Evolutionary conservation across 2,113 vertebrate genomes (phyloP).

Genomic region (Coptodon bakossiorum): DNA sequence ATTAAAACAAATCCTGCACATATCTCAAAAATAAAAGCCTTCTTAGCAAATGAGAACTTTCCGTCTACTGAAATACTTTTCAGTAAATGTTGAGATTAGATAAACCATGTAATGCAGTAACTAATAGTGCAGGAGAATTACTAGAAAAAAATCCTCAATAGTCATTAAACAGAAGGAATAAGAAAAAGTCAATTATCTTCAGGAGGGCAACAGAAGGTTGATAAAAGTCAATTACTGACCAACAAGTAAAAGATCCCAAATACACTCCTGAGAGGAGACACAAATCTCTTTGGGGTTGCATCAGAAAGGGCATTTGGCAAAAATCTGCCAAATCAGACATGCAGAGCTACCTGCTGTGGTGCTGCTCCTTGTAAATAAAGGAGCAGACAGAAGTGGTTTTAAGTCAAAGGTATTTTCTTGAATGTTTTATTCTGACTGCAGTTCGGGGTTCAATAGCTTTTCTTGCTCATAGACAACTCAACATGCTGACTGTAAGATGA

Average conservation of each 20-base stretch:
- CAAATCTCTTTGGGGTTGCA: neutral
- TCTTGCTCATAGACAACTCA: neutral
- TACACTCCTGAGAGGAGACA: neutral
- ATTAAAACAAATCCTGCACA: neutral
- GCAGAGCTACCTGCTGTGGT: neutral
- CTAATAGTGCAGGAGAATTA: neutral
- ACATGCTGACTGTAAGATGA: neutral
- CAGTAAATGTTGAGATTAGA: neutral
- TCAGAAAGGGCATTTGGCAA: neutral
- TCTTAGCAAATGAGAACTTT: neutral
- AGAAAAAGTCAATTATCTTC: neutral
- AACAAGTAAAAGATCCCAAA: neutral
- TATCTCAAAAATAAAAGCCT: neutral
- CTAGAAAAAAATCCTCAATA: neutral
- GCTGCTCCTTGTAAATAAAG: neutral
- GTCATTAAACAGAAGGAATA: neutral
- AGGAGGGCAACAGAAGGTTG: neutral
- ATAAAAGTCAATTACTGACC: neutral
- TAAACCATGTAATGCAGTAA: neutral
- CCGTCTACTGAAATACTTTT: neutral
- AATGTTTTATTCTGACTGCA: neutral
- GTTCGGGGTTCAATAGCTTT: neutral
- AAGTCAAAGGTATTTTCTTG: neutral
- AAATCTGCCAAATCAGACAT: neutral
- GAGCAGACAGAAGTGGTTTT: rapidly evolving